Percentiles rank a stretch among this genome's conserved stretches.
Evolutionary conservation across 2,797 vertebrate species (phyloP).

Genomic region (Arctocebus calabarensis): DNA sequence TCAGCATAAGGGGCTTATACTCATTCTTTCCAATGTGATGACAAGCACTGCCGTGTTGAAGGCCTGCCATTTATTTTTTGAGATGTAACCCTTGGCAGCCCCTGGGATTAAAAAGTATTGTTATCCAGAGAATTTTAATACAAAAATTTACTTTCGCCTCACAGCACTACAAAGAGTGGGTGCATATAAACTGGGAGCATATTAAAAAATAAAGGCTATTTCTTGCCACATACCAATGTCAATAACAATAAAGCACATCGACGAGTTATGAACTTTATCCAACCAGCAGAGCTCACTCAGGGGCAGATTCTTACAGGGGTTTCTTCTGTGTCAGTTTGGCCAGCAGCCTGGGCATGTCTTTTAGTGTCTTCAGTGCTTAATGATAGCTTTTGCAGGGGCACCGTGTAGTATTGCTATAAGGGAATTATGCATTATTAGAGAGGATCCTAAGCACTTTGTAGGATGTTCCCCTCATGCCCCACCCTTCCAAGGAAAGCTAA

Average conservation of each 20-base stretch:
- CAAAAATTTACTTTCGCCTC: constrained; percentile 5
- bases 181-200: background rate
- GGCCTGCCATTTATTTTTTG: constrained; percentile 57
- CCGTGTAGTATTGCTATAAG: background rate
- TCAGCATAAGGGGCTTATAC: constrained; percentile 72
- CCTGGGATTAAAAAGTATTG: background rate
- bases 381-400: background rate
- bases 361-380: constrained; percentile 13
- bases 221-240: constrained; percentile 1
- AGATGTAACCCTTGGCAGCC: background rate
- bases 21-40: constrained; percentile 74
- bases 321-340: background rate
- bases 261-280: constrained; percentile 15
- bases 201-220: background rate
- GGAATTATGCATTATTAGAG: constrained; percentile 22
- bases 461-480: background rate
- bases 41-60: constrained; percentile 36
- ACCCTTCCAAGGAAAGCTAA: constrained; percentile 64
- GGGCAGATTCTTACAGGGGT: background rate
- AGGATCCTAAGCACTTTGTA: background rate
- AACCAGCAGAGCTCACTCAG: background rate
- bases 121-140: constrained; percentile 23
- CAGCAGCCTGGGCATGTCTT: background rate
- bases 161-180: background rate
- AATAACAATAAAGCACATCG: constrained; percentile 12